phyloP scores from a whole-genome alignment of 2,888 invertebrate genomes.

The Trissolcus japonicus region DNA sequence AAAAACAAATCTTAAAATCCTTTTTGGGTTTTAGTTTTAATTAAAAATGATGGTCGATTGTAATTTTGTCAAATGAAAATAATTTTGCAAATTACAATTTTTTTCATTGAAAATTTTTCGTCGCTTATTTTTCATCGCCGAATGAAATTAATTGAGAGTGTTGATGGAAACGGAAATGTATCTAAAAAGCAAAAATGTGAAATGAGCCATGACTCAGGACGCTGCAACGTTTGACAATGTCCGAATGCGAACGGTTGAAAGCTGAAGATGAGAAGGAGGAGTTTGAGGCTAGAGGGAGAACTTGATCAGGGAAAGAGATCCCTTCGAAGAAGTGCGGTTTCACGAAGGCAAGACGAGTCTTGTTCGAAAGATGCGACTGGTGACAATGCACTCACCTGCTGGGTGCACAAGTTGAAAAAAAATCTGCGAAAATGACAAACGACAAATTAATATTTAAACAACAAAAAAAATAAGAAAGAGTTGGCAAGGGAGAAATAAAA shows the following conservation, averaged over 20 bases:
- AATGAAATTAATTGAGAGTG: constrained; percentile 10
- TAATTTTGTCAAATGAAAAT: neutral
- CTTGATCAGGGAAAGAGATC: constrained; percentile 61
- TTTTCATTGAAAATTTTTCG: neutral
- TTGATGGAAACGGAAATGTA: constrained; percentile 36
- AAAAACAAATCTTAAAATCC: no score
- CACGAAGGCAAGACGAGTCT: constrained; percentile 59
- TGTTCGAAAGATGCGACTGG: constrained; percentile 49
- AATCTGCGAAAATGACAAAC: constrained; percentile 23
- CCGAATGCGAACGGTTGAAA: constrained; percentile 46
- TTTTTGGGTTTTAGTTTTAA: no score
- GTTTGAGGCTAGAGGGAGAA: constrained; percentile 46
- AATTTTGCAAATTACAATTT: no score
- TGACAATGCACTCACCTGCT: constrained; percentile 58
- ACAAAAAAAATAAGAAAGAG: no score
- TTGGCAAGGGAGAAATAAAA: no score
- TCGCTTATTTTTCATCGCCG: neutral
- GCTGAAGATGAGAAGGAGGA: constrained; percentile 44
- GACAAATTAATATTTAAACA: neutral
- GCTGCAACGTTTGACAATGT: constrained; percentile 48
- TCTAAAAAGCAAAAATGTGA: constrained; percentile 43
- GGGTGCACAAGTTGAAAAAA: constrained; percentile 27
- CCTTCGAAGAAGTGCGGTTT: constrained; percentile 66
- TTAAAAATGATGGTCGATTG: no score
- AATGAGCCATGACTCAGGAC: constrained; percentile 39